Base-by-base conservation (phyloP, 2,113 vertebrate species). In the Catharus bicknelli region DNA sequence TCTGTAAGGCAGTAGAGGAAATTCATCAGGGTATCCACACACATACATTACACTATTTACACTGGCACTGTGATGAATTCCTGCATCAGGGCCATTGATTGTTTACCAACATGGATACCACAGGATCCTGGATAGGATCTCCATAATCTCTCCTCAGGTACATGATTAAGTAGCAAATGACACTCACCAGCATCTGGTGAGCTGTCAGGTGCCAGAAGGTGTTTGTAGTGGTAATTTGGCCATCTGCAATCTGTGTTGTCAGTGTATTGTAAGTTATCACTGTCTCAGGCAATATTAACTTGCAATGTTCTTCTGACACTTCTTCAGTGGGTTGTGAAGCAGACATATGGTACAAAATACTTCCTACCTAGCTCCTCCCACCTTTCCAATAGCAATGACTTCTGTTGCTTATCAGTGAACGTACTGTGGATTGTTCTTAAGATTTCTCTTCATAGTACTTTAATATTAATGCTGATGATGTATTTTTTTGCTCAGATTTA, bases 141-240 rank as follows among this genome's bases (percentile, higher is more conserved):
- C 75, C 27, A 26, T 91, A 92, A 88, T 96, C 72, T 95, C 75
- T 85, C 84, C 61, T 94, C 84, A 92, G 94, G 91, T 95, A 90
- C 72, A 86, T 94, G 91, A 96, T 96, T 96, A 96, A 96, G 95
- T 95, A 91, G 78, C 84, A 96, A 96, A 96, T 90, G 93, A 94
- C 95, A 96, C 82, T 75, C 87, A 87, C 93, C 48, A 94, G 89
- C 96, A 96, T 96, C 94, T 96, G 96, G 91, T 94, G 87, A 95
- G 93, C 94, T 96, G 95, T 95, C 95, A 95, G 87, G 57, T 96
- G 94, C 94, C 96, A 96, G 96, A 96, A 96, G 95, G 94, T 96
- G 95, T 96, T 96, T 96, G 93, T 93, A 96, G 94, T 93, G 91
- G 93, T 95, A 96, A 96, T 95, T 96, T 92, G 94, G 82, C 95